Conservation (phyloP, 2,888 invertebrate genomes). For the Cryptus viduatorius region DNA sequence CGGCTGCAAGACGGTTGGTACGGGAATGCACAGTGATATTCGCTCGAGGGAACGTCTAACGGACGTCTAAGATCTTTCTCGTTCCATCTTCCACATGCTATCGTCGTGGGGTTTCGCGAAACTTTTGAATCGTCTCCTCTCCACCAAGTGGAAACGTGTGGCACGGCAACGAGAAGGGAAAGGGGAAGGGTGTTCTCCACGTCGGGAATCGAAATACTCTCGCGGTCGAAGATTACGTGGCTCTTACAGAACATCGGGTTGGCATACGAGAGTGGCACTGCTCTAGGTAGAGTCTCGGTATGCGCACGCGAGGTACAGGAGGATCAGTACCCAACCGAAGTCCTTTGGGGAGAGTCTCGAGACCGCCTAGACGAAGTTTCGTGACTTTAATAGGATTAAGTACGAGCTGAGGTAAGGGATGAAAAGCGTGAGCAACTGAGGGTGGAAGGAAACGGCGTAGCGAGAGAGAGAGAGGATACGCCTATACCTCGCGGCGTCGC, state of each 20-base stretch:
- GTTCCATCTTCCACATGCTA: slow-evolving; percentile 7
- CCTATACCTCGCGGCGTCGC: not conserved
- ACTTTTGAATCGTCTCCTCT: slow-evolving; percentile 34
- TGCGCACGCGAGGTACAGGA: slow-evolving; percentile 20
- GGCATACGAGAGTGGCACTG: slow-evolving; percentile 49
- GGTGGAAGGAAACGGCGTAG: not conserved
- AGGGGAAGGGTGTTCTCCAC: not conserved
- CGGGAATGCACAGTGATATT: not conserved
- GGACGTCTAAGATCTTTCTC: slow-evolving; percentile 15
- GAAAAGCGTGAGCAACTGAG: slow-evolving; percentile 26
- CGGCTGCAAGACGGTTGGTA: not conserved
- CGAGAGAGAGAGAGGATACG: not conserved
- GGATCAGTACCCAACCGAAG: slow-evolving; percentile 58
- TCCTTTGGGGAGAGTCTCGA: slow-evolving; percentile 36
- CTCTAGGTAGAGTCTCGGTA: not conserved
- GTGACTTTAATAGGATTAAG: slow-evolving; percentile 75
- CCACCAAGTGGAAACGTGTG: slow-evolving; percentile 1
- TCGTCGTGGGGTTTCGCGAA: slow-evolving; percentile 25
- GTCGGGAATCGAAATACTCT: slow-evolving; percentile 37
- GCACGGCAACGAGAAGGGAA: not conserved
- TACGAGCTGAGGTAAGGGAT: slow-evolving; percentile 22
- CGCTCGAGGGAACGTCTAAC: slow-evolving; percentile 14
- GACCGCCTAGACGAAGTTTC: slow-evolving; percentile 70
- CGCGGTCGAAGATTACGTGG: slow-evolving; percentile 49
- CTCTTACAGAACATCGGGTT: slow-evolving; percentile 37